A percentile compares a stretch with the other conserved stretches of the same genome.
phyloP scores from a whole-genome alignment of 2,797 vertebrate species.

The Anabas testudineus region DNA sequence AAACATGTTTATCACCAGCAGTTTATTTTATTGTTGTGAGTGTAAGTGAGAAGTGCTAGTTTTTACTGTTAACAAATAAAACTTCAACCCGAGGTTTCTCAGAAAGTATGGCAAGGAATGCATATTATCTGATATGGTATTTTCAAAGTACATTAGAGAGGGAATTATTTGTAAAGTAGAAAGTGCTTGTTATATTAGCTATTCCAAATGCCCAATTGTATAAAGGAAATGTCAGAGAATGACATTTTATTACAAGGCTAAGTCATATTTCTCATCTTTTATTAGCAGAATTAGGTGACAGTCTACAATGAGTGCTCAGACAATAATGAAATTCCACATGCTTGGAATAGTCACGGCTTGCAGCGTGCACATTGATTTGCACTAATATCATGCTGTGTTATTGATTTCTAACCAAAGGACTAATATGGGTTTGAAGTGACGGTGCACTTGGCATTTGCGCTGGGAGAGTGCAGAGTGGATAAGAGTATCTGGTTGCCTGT shows the following conservation, averaged over 20 bases:
- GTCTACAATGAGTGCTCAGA: conserved; percentile 66
- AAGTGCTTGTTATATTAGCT: conserved; percentile 66
- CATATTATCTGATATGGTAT: conserved; percentile 68
- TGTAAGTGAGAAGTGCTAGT: conserved; percentile 11
- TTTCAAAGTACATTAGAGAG: conserved; percentile 75
- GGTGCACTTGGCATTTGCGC: conserved; percentile 76
- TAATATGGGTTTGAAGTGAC: conserved; percentile 81
- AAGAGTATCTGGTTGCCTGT: conserved; percentile 70
- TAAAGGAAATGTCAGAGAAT: conserved; percentile 83
- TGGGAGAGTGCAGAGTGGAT: conserved; percentile 68
- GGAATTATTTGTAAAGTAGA: conserved; percentile 70
- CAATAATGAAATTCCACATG: conserved; percentile 77
- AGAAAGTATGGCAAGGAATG: conserved; percentile 51
- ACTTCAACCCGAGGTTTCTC: conserved; percentile 36
- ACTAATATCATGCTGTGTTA: conserved; percentile 84
- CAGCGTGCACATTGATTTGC: conserved; percentile 75
- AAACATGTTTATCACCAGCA: conserved; percentile 19
- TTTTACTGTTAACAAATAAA: conserved; percentile 36
- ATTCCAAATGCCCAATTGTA: conserved; percentile 69
- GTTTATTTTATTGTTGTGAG: conserved; percentile 16
- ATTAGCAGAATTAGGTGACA: conserved; percentile 82
- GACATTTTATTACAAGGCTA: conserved; percentile 82
- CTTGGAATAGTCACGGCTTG: conserved; percentile 72
- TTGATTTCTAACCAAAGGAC: conserved; percentile 81
- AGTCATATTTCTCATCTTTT: conserved; percentile 81